These are phyloP conservation scores for Asobara japonica DNA, from an alignment of 1,140 invertebrate genomes.

Conservation along the genomic window DNA sequence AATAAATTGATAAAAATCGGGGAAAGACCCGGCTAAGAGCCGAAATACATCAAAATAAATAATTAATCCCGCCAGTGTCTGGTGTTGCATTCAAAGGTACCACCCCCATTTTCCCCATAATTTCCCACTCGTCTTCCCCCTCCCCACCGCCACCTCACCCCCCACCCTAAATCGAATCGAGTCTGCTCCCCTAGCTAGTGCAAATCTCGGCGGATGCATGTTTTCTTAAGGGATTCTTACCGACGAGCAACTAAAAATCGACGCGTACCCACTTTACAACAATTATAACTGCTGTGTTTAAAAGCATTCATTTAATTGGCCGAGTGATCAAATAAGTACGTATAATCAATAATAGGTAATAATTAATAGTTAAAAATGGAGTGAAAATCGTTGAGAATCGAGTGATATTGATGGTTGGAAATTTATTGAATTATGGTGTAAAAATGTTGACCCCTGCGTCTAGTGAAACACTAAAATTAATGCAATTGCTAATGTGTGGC, in stretches of 20 bases:
- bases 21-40: too few species aligned
- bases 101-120: constrained; percentile 12
- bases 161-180: not conserved
- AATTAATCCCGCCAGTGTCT: not conserved
- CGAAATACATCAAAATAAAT: not conserved
- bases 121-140: constrained; percentile 3
- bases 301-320: not conserved
- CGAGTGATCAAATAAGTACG: not conserved
- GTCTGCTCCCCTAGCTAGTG: constrained; percentile 59
- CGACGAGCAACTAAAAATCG: constrained; percentile 41
- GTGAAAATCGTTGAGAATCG: constrained; percentile 29
- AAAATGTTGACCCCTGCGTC: too few species aligned
- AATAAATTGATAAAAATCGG: not conserved
- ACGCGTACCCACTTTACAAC: constrained; percentile 43
- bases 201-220: constrained; percentile 64
- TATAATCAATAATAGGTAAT: not conserved
- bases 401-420: too few species aligned
- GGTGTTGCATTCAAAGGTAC: constrained; percentile 21
- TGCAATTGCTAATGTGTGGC: too few species aligned
- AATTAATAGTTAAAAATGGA: not conserved
- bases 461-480: not conserved
- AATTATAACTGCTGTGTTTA: not conserved
- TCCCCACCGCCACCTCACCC: not conserved
- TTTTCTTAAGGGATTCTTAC: constrained; percentile 64
- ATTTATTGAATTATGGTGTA: too few species aligned